Evolutionary conservation across 2,888 invertebrate species (phyloP), one percentile per base, ranked within the genome.

Genomic region (Chorisops tibialis): DNA sequence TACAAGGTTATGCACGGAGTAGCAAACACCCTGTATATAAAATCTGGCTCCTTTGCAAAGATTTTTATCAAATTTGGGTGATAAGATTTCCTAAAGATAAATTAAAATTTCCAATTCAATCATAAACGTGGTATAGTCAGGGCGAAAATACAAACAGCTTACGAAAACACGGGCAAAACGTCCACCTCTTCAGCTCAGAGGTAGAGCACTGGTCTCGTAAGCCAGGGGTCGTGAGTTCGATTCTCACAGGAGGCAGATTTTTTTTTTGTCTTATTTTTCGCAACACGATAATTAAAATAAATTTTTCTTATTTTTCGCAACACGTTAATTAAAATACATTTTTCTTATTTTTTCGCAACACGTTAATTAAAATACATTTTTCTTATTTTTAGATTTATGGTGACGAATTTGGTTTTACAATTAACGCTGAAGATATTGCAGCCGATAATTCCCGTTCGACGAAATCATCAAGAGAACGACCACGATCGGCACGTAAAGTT

Each of bases 361-460:
- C 0, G 41, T 14, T 16, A 11, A 37, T 37, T 37, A 7, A 16
- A 35, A 39, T 21, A n/a, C 11, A 50, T 52, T 45, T 22, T 56
- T 61, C 35, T 48, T 66, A 67, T 63, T 64, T 67, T 11, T 64
- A 88, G 88, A 84, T 93, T 45, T 93, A 93, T 72, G 93, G 93
- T 0, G 93, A 93, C 74, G 89, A 92, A 72, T 92, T 92, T 71
- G 91, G 91, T 60, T 76, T 83, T 19, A 79, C 80, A 38, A 81
- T 79, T 63, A 82, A 86, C 52, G 80, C 84, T 12, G 87, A 85
- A 48, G 70, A 76, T 65, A 73, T 73, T 64, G 79, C 79, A 0
- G 74, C 72, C 1, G 79, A 81, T 12, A 79, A 79, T 0, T 81
- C 81, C 3, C 76, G 79, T 5, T 74, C 80, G 2, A 73, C 61